phyloP scores from a whole-genome alignment of 2,113 vertebrate genomes.

The Pachycephala philippinensis region DNA sequence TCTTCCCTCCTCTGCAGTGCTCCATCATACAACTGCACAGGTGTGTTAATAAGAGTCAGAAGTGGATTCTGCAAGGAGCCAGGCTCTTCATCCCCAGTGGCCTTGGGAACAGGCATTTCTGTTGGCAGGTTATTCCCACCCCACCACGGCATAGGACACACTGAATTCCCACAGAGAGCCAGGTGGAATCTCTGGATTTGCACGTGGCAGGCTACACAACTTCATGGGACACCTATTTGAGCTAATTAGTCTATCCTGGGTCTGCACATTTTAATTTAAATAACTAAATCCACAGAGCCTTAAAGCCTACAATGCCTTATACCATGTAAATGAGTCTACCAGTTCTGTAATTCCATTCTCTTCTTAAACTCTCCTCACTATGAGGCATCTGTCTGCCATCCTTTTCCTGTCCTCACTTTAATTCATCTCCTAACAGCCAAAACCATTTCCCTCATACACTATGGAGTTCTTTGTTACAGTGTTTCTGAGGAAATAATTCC shows the following conservation, averaged over 20 bases:
- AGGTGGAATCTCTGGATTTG: background rate
- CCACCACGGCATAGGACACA: background rate
- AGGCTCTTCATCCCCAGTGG: background rate
- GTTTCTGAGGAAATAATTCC: background rate
- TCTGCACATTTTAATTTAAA: background rate
- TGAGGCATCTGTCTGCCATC: background rate
- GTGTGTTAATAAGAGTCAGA: background rate
- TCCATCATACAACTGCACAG: background rate
- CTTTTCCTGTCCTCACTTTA: background rate
- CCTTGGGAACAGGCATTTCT: background rate
- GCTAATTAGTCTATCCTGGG: background rate
- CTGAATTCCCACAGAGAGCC: background rate
- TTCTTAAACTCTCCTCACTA: background rate
- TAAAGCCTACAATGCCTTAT: background rate
- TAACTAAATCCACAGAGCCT: background rate
- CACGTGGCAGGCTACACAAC: background rate
- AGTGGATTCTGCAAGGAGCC: background rate
- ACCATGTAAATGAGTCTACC: background rate
- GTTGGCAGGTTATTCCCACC: background rate
- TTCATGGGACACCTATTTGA: background rate
- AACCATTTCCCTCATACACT: background rate
- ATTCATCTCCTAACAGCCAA: background rate
- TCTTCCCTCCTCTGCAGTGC: background rate
- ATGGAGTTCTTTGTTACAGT: background rate
- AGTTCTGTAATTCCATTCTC: background rate